These are phyloP conservation scores for Bombus soroeensis DNA, from an alignment of 1,140 invertebrate genomes.

Conservation along the genomic window DNA sequence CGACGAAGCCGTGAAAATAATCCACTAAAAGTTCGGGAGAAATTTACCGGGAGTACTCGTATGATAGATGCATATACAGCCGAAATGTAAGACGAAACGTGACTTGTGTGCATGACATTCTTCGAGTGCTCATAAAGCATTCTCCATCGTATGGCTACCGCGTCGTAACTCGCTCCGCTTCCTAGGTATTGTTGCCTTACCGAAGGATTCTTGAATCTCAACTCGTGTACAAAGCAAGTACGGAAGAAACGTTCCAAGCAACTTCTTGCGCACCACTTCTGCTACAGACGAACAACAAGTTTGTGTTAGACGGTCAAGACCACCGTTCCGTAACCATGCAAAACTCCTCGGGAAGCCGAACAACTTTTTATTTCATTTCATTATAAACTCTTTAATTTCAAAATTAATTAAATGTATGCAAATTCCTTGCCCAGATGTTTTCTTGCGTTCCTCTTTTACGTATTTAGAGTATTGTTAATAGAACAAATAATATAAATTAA, in stretches of 20 bases:
- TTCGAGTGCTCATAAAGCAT: constrained; percentile 62
- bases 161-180: constrained; percentile 70
- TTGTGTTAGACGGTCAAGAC: constrained; percentile 17
- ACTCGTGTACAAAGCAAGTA: constrained; percentile 18
- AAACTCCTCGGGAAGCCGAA: neutral
- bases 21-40: neutral
- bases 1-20: neutral
- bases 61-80: neutral
- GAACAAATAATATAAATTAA: neutral
- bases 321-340: constrained; percentile 2
- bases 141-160: constrained; percentile 54
- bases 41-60: neutral
- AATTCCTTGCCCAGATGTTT: neutral
- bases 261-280: constrained; percentile 46
- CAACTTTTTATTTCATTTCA: constrained; percentile 7
- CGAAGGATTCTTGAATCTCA: constrained; percentile 54
- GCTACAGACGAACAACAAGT: neutral
- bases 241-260: constrained; percentile 40
- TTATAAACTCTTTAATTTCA: no score
- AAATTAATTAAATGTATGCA: neutral
- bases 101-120: constrained; percentile 58
- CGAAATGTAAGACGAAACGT: constrained; percentile 54
- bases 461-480: neutral
- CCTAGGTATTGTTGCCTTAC: constrained; percentile 66
- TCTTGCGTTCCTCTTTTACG: neutral